Conservation (phyloP, 2,113 vertebrate species). For the Alaudala cheleensis region DNA sequence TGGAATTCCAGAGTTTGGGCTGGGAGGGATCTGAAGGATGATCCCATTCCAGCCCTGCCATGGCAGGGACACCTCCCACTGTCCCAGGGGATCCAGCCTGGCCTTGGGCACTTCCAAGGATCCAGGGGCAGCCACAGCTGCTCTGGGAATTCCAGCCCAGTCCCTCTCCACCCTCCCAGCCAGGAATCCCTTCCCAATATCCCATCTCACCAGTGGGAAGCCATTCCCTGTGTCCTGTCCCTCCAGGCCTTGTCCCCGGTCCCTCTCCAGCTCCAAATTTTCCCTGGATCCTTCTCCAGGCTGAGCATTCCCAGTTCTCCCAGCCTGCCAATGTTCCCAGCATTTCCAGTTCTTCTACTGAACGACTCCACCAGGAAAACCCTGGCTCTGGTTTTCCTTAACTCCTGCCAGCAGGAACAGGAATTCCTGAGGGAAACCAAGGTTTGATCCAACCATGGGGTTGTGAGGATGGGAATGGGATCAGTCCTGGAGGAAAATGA, state of each 20-base stretch:
- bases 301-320: neutral
- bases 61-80: neutral
- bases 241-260: neutral
- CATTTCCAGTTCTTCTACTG: neutral
- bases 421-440: neutral
- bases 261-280: neutral
- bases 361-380: neutral
- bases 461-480: neutral
- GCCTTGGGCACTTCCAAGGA: neutral
- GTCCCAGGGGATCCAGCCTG: rapidly evolving
- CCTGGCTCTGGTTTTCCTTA: neutral
- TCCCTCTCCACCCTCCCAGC: neutral
- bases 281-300: neutral
- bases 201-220: neutral
- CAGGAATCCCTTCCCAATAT: neutral
- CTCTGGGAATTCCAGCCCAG: neutral
- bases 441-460: neutral
- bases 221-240: neutral
- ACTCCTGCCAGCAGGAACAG: neutral
- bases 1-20: neutral
- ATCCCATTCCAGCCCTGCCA: neutral
- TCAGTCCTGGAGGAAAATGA: neutral
- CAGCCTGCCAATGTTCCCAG: neutral
- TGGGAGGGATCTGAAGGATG: neutral
- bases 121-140: neutral